Percentiles rank a stretch among this genome's conserved stretches.
phyloP scores from a whole-genome alignment of 2,888 invertebrate genomes.

The Sclerodermus sp. region DNA sequence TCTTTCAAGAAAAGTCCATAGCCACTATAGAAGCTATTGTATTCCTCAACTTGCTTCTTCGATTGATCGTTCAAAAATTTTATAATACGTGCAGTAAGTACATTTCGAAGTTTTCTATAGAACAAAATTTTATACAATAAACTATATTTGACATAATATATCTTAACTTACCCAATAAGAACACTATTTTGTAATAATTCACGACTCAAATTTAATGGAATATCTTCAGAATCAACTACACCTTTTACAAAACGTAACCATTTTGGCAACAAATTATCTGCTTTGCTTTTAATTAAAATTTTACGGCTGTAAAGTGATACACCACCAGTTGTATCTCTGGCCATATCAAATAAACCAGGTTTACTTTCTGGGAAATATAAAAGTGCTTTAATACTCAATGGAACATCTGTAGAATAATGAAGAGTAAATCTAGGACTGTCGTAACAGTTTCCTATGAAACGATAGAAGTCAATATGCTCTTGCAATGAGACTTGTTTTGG shows the following conservation, averaged over 20 bases:
- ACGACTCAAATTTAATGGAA: constrained; percentile 94
- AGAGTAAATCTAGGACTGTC: constrained; percentile 87
- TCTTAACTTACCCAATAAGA: constrained; percentile 80
- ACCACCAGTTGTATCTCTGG: constrained; percentile 80
- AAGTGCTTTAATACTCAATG: constrained; percentile 85
- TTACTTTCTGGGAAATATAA: constrained; percentile 93
- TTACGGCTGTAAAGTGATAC: constrained; percentile 90
- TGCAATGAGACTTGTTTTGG: constrained; percentile 82
- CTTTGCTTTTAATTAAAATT: constrained; percentile 88
- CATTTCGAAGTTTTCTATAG: constrained; percentile 75
- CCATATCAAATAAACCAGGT: constrained; percentile 88
- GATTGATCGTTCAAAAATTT: constrained; percentile 85
- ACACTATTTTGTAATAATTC: constrained; percentile 93
- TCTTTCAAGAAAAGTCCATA: constrained; percentile 94
- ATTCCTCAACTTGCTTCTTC: constrained; percentile 80
- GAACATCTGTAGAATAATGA: constrained; percentile 92
- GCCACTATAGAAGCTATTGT: constrained; percentile 85
- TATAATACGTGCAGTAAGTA: constrained; percentile 80
- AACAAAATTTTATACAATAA: too few relatives aligned
- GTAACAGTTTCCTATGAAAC: constrained; percentile 82
- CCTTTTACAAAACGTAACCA: constrained; percentile 97
- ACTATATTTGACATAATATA: constrained; percentile 20
- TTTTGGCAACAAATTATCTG: constrained; percentile 88
- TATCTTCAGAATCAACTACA: constrained; percentile 98
- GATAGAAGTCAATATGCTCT: constrained; percentile 91